Percentiles rank a stretch among this genome's conserved stretches.
Conservation (phyloP, 30 jellyfish, hydroid and myxozoan genomes). For the Rhopilema esculentum region DNA sequence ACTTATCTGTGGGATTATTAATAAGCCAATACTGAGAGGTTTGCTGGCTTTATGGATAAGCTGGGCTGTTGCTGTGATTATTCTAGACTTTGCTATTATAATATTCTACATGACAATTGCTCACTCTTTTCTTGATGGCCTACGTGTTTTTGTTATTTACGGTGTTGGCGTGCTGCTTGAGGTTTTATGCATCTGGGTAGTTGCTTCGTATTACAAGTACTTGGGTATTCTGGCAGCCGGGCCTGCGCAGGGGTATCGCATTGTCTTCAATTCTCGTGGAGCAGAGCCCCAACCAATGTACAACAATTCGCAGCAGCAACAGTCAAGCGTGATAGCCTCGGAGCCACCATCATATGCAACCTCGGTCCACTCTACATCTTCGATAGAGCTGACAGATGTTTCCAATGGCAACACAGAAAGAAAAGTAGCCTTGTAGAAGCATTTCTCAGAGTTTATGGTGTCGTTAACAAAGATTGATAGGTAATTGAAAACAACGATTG, state of each 20-base stretch:
- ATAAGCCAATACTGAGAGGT: conserved; percentile 26
- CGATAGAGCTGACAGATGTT: conserved; percentile 26
- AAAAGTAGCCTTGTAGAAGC: conserved; percentile 10
- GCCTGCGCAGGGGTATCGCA: conserved; percentile 71
- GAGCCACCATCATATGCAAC: conserved; percentile 61
- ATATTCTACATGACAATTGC: conserved; percentile 41
- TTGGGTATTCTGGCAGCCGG: conserved; percentile 61
- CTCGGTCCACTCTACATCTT: conserved; percentile 26
- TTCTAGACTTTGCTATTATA: conserved; percentile 20
- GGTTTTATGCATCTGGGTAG: conserved; percentile 70
- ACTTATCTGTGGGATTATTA: conserved; percentile 29
- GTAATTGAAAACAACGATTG: neutral
- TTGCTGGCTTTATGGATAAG: conserved; percentile 51
- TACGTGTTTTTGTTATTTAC: conserved; percentile 44
- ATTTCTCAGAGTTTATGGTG: too few species aligned
- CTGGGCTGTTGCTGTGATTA: conserved; percentile 48
- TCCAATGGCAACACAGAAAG: conserved; percentile 1
- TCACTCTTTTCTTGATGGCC: conserved; percentile 60
- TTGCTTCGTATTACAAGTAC: conserved; percentile 65
- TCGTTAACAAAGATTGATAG: too few species aligned
- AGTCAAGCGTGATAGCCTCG: conserved; percentile 4
- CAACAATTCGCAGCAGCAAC: conserved; percentile 3
- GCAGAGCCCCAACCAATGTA: conserved; percentile 47
- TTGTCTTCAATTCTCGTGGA: conserved; percentile 71
- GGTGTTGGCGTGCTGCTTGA: conserved; percentile 53